Evolutionary conservation across 2,113 vertebrate species (phyloP).

Genomic region (Actenoides hombroni): DNA sequence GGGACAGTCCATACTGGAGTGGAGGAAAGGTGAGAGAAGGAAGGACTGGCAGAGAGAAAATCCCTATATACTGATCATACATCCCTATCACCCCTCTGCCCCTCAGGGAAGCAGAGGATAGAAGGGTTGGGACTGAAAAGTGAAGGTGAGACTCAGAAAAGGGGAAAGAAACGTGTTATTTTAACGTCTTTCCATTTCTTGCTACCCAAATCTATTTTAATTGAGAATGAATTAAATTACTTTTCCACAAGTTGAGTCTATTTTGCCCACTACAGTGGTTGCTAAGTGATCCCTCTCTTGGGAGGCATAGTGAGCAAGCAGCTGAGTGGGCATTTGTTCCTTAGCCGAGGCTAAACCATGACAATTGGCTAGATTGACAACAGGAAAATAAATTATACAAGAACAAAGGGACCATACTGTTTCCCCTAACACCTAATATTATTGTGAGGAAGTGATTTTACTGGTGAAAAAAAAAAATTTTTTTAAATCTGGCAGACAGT

Average conservation of each 20-base stretch:
- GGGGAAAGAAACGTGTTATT: not conserved
- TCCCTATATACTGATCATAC: not conserved
- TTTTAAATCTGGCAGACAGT: not conserved
- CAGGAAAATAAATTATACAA: not conserved
- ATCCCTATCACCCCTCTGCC: rapidly evolving
- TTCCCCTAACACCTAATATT: not conserved
- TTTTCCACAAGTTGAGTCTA: not conserved
- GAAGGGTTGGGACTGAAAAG: rapidly evolving
- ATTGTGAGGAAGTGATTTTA: not conserved
- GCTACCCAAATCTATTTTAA: not conserved
- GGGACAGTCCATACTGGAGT: not conserved
- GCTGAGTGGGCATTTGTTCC: rapidly evolving
- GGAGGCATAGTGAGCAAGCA: rapidly evolving
- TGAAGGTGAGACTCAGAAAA: not conserved
- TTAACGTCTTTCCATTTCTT: not conserved
- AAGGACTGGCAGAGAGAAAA: not conserved
- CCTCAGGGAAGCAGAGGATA: not conserved
- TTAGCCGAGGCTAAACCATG: not conserved
- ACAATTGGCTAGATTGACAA: not conserved
- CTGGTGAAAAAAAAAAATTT: not conserved
- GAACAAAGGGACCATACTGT: not conserved
- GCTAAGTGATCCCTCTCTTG: not conserved
- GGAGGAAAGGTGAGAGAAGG: not conserved
- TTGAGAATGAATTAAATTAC: not conserved
- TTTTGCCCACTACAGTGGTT: not conserved